phyloP scores from a whole-genome alignment of 2,888 invertebrate species.

The Drosophila gaucha region DNA sequence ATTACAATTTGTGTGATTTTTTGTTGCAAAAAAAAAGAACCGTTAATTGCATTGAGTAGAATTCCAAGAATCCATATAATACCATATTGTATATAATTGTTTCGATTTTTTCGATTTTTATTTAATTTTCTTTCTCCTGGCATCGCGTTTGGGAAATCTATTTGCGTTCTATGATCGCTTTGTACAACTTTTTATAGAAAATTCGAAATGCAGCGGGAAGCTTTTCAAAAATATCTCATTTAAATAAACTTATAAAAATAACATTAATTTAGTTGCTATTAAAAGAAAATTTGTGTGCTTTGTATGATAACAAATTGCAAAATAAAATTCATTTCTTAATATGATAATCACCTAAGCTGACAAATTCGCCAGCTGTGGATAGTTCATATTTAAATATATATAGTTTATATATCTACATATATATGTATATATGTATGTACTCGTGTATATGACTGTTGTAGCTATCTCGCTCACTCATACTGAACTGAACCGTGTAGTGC shows the following conservation, averaged over 20 bases:
- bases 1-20: not conserved
- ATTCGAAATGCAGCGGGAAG: not conserved
- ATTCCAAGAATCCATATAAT: not conserved
- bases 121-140: not conserved
- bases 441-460: not conserved
- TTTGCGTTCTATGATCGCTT: conserved; percentile 29
- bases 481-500: conserved; percentile 19
- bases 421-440: not conserved
- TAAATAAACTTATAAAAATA: conserved; percentile 11
- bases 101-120: not conserved
- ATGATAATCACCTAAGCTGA: not conserved
- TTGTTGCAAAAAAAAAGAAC: not conserved
- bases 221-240: conserved; percentile 8
- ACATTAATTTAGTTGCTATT: conserved; percentile 29
- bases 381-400: not conserved
- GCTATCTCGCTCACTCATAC: not conserved
- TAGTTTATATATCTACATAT: not conserved
- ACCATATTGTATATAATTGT: not conserved
- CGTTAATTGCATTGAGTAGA: not conserved
- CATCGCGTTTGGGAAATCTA: conserved; percentile 8
- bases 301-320: conserved; percentile 13
- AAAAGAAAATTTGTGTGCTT: conserved; percentile 4
- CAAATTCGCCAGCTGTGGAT: conserved; percentile 42
- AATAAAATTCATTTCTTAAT: not conserved
- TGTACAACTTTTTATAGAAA: conserved; percentile 28